Evolutionary conservation across 2,113 vertebrate species (phyloP).

Genomic region (Haemorhous mexicanus): DNA sequence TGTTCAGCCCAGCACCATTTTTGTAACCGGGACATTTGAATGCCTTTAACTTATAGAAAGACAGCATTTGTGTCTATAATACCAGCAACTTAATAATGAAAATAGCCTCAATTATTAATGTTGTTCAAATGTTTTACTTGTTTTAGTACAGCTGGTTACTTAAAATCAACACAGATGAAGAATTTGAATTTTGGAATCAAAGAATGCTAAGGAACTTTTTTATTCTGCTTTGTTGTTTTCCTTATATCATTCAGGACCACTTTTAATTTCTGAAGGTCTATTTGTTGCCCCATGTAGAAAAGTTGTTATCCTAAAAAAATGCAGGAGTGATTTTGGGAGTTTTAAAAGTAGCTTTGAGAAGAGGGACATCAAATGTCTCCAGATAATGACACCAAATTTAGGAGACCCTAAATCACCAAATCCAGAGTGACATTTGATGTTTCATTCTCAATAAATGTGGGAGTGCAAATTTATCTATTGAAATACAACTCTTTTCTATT

Average conservation of each 20-base stretch:
- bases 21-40: background rate
- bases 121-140: background rate
- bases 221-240: background rate
- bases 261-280: background rate
- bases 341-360: background rate
- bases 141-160: background rate
- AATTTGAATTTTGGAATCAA: background rate
- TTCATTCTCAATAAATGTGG: background rate
- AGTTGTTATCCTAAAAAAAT: background rate
- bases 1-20: background rate
- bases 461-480: background rate
- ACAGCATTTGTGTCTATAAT: background rate
- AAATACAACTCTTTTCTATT: background rate
- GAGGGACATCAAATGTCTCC: background rate
- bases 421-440: background rate
- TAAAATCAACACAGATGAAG: background rate
- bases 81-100: background rate
- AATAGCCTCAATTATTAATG: background rate
- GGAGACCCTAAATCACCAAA: background rate
- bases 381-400: background rate
- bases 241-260: background rate
- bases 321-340: background rate
- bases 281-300: background rate
- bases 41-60: background rate
- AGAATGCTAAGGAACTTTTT: background rate